phyloP scores from a whole-genome alignment of 2,113 vertebrate genomes.

The Stigmatopora nigra region DNA sequence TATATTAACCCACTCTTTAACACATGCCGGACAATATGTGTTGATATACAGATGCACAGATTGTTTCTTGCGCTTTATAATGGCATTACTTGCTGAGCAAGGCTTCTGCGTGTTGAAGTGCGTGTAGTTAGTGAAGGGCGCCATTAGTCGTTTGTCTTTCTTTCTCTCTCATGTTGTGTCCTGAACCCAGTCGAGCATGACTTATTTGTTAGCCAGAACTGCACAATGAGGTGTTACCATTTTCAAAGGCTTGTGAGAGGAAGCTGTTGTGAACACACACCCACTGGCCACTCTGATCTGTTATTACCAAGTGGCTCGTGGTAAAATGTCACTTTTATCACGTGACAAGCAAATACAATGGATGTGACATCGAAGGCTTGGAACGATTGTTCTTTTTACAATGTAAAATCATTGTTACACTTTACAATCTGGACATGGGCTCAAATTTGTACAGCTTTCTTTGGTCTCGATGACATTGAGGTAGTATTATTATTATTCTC shows the following conservation, averaged over 20 bases:
- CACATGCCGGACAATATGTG: conserved; percentile 3
- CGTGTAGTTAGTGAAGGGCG: conserved; percentile 34
- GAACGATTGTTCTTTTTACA: conserved; percentile 2
- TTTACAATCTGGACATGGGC: conserved; percentile 7
- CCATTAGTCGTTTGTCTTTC: conserved; percentile 38
- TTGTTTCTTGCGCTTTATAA: conserved; percentile 4
- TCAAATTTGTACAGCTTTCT: background rate
- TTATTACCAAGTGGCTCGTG: conserved; percentile 24
- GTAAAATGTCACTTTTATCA: conserved; percentile 33
- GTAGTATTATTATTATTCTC: too few relatives aligned
- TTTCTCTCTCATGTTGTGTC: conserved; percentile 21
- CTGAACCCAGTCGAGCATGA: conserved; percentile 26
- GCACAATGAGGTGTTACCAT: conserved; percentile 57
- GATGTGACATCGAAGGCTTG: conserved; percentile 13
- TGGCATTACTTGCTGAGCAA: background rate
- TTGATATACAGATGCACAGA: background rate
- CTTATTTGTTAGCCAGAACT: conserved; percentile 42
- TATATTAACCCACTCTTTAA: conserved; percentile 8
- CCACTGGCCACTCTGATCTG: conserved; percentile 20
- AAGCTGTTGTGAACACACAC: conserved; percentile 40
- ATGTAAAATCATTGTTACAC: background rate
- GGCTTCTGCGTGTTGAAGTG: conserved; percentile 12
- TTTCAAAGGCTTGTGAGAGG: conserved; percentile 57
- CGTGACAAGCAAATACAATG: conserved; percentile 22
- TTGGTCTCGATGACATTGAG: too few relatives aligned